Base-by-base conservation (phyloP, 2,888 invertebrate species). In the Eupeodes latifasciatus region DNA sequence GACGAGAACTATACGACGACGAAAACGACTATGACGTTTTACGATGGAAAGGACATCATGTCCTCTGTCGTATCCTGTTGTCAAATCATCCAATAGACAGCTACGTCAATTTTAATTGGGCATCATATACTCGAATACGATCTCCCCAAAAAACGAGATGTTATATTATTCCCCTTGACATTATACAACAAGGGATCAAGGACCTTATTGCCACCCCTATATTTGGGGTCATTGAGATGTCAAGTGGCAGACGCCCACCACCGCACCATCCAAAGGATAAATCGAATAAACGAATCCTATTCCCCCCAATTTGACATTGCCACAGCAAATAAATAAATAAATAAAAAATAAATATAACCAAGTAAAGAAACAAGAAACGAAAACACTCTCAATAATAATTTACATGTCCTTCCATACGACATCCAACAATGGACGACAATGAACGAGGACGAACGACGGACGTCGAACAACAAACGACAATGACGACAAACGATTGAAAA, bases 311-410 rank as follows among this genome's bases (percentile, higher is more conserved):
- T 85, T 74, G 16, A 51, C 51, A 61, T 57, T 40, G 57, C 49
- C 34, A 66, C 40, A 34, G 36, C 34, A 36, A 62, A 5, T 9
- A 36, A 40, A 16, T 7, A 7, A 14, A 67, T 14, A 51, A 49
- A 19, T 12, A 67, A 2, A 67, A 49, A 34, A 51, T n/a, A 67
- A 67, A 51, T 7, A 47, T 4, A n/a, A 14, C 5, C 10, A 53
- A 34, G 36, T 16, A 67, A 55, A 82, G 61, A 71, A 86, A 86
- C 75, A 27, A 80, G 72, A 80, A 81, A 85, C 88, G 74, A 74
- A 88, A 88, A 88, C 84, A 85, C 81, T 82, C 81, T 69, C 88
- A 85, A 85, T 85, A 88, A 88, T 88, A 88, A 88, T 88, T 88
- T 88, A 88, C 88, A 88, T 88, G 88, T 88, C 88, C 85, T 85